A percentile compares a stretch with the other conserved stretches of the same genome.
Conservation (phyloP, 2,888 invertebrate genomes). For the Agonopterix alstromeriana region DNA sequence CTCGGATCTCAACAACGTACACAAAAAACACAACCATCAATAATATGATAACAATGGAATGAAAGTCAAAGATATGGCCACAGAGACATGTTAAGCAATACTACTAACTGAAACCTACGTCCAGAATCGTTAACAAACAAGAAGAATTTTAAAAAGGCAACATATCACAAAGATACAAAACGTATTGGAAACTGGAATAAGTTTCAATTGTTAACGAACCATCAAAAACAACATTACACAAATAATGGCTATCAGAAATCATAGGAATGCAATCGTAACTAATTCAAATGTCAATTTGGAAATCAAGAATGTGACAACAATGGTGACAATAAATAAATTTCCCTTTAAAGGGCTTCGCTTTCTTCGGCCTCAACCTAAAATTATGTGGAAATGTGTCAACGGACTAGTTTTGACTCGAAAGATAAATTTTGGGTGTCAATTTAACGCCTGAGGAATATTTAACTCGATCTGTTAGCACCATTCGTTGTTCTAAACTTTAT, state of each 20-base stretch:
- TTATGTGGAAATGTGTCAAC: constrained; percentile 19
- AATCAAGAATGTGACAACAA: constrained; percentile 37
- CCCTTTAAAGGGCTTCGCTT: constrained; percentile 33
- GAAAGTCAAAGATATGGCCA: constrained; percentile 3
- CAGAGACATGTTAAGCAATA: neutral
- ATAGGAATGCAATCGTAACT: constrained; percentile 34
- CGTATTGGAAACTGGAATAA: constrained; percentile 16
- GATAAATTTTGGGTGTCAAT: constrained; percentile 29
- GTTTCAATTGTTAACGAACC: constrained; percentile 27
- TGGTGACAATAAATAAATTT: constrained; percentile 31
- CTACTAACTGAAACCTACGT: neutral
- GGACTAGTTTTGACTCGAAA: constrained; percentile 24
- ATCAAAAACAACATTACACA: constrained; percentile 20
- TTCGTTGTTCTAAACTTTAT: constrained; percentile 1
- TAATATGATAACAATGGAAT: constrained; percentile 5
- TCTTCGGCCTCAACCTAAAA: constrained; percentile 34
- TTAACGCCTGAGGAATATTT: constrained; percentile 18
- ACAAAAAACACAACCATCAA: constrained; percentile 5
- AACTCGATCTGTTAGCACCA: constrained; percentile 5
- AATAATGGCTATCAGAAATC: constrained; percentile 20
- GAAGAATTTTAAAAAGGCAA: constrained; percentile 3
- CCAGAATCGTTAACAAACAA: neutral
- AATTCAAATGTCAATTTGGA: constrained; percentile 43
- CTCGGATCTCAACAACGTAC: constrained; percentile 12
- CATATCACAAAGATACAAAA: no score